A percentile compares a stretch with the other conserved stretches of the same genome.
These are phyloP conservation scores for Tiliacea citrago DNA, from an alignment of 2,888 invertebrate genomes.

Conservation along the genomic window DNA sequence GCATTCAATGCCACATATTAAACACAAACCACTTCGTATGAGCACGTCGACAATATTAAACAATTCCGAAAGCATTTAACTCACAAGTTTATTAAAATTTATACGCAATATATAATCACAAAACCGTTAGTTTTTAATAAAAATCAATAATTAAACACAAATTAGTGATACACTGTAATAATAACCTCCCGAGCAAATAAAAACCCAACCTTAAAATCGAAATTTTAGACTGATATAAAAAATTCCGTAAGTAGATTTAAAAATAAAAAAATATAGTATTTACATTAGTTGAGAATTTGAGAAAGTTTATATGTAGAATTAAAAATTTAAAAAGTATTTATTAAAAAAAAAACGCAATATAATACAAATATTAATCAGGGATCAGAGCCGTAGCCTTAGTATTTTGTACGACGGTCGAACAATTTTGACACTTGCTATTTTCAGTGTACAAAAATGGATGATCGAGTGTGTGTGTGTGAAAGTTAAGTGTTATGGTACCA, in stretches of 20 bases:
- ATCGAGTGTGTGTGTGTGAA: slow-evolving; percentile 67
- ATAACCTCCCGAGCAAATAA: slow-evolving; percentile 85
- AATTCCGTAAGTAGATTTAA: slow-evolving; percentile 81
- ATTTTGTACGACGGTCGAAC: slow-evolving; percentile 87
- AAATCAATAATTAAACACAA: slow-evolving; percentile 79
- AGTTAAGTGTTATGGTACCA: slow-evolving; percentile 69
- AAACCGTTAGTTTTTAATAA: slow-evolving; percentile 76
- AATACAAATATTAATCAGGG: slow-evolving; percentile 83
- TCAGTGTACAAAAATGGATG: slow-evolving; percentile 81
- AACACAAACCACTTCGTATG: slow-evolving; percentile 78
- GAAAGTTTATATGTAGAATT: slow-evolving; percentile 86
- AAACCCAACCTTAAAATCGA: slow-evolving; percentile 87
- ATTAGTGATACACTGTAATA: slow-evolving; percentile 73
- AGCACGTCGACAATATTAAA: slow-evolving; percentile 82
- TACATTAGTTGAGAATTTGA: slow-evolving; percentile 91
- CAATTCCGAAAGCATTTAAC: slow-evolving; percentile 64
- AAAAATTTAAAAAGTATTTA: slow-evolving; percentile 71
- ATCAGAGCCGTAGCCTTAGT: slow-evolving; percentile 87
- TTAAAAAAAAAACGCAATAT: slow-evolving; percentile 77
- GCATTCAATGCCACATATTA: slow-evolving; percentile 71
- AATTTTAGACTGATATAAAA: slow-evolving; percentile 90
- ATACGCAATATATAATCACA: slow-evolving; percentile 86
- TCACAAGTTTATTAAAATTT: slow-evolving; percentile 80
- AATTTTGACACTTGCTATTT: slow-evolving; percentile 80
- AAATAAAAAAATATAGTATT: slow-evolving; percentile 86